A percentile compares a stretch with the other conserved stretches of the same genome.
Conservation (phyloP, 2,113 vertebrate genomes). For the Vulpes vulpes region DNA sequence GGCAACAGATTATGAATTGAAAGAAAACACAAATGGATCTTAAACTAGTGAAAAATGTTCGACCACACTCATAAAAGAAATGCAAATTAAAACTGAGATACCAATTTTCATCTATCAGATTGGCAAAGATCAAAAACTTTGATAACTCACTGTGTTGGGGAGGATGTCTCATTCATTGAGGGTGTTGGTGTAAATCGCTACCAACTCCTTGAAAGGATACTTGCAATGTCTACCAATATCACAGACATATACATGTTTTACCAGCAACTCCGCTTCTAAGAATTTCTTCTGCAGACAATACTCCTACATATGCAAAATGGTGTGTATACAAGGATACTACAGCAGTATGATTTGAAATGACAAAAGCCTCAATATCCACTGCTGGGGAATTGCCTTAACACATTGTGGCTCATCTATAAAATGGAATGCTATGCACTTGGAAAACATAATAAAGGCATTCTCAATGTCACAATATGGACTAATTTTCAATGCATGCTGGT, state of each 20-base stretch:
- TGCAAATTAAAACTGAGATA: conserved; percentile 63
- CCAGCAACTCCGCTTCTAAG: not conserved
- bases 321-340: not conserved
- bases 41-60: conserved; percentile 32
- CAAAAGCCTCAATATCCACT: not conserved
- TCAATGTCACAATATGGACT: not conserved
- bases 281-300: not conserved
- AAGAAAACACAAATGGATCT: conserved; percentile 57
- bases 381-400: not conserved
- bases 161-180: not conserved
- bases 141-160: not conserved
- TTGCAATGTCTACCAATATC: not conserved
- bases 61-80: conserved; percentile 64
- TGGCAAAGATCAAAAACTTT: conserved; percentile 39
- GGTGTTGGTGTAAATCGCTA: not conserved
- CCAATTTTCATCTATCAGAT: conserved; percentile 30
- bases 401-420: not conserved
- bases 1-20: not conserved
- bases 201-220: not conserved
- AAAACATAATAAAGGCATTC: not conserved
- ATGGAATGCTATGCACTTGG: not conserved
- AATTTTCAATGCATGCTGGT: not conserved
- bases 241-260: not conserved
- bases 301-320: not conserved
- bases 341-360: not conserved